Percentiles rank a stretch among this genome's conserved stretches.
Conservation (phyloP, 2,888 invertebrate genomes). For the Limenitis camilla region DNA sequence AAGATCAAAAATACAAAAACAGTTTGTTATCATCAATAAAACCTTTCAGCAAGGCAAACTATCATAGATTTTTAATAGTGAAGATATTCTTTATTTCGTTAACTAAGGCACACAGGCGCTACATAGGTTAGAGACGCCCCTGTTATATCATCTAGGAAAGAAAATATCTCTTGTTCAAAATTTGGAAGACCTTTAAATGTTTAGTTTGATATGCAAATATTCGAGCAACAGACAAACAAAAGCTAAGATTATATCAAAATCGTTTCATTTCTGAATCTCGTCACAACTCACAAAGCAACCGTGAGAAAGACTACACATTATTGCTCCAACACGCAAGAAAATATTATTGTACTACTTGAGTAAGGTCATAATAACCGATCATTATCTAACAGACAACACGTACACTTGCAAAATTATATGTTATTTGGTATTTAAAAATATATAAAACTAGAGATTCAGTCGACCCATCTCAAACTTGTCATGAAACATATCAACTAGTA, state of each 20-base stretch:
- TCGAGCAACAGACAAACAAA: background rate
- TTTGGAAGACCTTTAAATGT: too few species aligned
- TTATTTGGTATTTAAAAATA: background rate
- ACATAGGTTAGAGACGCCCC: too few species aligned
- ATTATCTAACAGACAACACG: slow-evolving; percentile 29
- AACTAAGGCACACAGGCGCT: too few species aligned
- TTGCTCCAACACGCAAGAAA: slow-evolving; percentile 26
- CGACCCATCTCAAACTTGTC: too few species aligned
- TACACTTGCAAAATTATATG: slow-evolving; percentile 31
- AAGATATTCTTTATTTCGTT: too few species aligned
- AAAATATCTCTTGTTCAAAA: too few species aligned
- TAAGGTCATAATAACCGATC: slow-evolving; percentile 32
- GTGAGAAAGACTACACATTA: slow-evolving; percentile 31
- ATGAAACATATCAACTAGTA: too few species aligned
- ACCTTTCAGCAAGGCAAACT: too few species aligned
- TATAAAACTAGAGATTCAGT: background rate
- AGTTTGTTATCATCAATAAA: too few species aligned
- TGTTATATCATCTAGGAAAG: too few species aligned
- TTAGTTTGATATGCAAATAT: background rate
- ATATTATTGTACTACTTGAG: slow-evolving; percentile 28
- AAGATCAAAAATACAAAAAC: too few species aligned
- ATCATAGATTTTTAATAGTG: too few species aligned
- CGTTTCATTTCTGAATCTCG: slow-evolving; percentile 18
- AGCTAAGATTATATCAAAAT: background rate
- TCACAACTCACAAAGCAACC: slow-evolving; percentile 19